Conservation (phyloP, 1,140 invertebrate species). For the Neodiprion fabricii region DNA sequence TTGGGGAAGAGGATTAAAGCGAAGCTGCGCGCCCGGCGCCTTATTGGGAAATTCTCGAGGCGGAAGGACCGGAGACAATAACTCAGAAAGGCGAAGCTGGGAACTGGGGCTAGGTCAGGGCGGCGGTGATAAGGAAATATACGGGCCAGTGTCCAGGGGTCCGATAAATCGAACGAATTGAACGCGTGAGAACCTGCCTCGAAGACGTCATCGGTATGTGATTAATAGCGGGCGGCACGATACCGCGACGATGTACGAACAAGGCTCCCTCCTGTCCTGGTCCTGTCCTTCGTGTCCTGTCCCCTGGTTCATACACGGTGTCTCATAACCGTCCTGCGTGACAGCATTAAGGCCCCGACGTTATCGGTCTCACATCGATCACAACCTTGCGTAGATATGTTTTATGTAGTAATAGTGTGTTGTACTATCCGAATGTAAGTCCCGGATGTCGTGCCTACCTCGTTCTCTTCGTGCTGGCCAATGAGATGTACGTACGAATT, state of each 20-base stretch:
- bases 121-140: no score
- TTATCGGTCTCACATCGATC: neutral
- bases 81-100: no score
- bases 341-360: neutral
- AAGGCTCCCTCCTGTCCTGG: conserved; percentile 1
- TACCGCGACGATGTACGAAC: conserved; percentile 1
- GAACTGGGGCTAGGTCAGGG: no score
- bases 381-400: neutral
- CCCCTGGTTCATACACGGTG: conserved; percentile 1
- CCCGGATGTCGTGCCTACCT: no score
- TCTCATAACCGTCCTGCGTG: neutral
- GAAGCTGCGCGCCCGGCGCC: no score
- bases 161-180: neutral
- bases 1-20: no score
- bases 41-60: no score
- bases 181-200: neutral
- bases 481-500: no score
- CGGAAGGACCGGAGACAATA: no score
- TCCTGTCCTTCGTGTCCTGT: neutral
- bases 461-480: no score
- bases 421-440: no score
- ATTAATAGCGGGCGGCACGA: conserved; percentile 6
- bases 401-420: no score
- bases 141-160: neutral
- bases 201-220: conserved; percentile 5